These are phyloP conservation scores for Rhinogobio ventralis DNA, from an alignment of 2,797 vertebrate genomes.

Conservation along the genomic window DNA sequence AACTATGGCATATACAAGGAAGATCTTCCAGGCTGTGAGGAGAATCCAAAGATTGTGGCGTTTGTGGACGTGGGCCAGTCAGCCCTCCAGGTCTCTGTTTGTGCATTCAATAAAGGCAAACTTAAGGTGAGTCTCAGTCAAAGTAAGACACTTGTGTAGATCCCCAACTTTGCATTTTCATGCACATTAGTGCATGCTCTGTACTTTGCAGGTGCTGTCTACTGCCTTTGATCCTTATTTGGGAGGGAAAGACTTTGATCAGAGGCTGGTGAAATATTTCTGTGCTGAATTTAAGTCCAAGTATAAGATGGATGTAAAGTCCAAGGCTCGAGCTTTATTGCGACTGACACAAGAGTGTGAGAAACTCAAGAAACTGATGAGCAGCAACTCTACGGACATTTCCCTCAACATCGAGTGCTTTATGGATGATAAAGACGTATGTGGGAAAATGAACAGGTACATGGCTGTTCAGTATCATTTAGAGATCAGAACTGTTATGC, in stretches of 20 bases:
- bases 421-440: conserved; percentile 81
- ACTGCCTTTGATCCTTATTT: conserved; percentile 84
- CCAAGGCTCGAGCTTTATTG: conserved; percentile 78
- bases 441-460: conserved; percentile 82
- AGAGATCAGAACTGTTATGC: not conserved
- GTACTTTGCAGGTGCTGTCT: conserved; percentile 76
- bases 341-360: conserved; percentile 83
- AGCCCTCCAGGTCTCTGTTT: conserved; percentile 81
- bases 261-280: conserved; percentile 81
- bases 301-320: conserved; percentile 81
- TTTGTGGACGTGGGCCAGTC: conserved; percentile 85
- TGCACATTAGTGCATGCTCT: not conserved
- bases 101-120: conserved; percentile 83
- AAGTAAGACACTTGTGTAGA: not conserved
- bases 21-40: conserved; percentile 62
- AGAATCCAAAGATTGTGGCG: conserved; percentile 79
- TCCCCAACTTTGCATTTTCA: not conserved
- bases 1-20: conserved; percentile 79
- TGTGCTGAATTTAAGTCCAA: conserved; percentile 81
- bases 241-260: conserved; percentile 82
- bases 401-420: conserved; percentile 83
- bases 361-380: conserved; percentile 84
- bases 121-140: conserved; percentile 73
- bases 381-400: conserved; percentile 81
- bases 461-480: not conserved